Evolutionary conservation across 2,113 vertebrate genomes (phyloP), one percentile per base, ranked within the genome.

Genomic region (Hippolais icterina): DNA sequence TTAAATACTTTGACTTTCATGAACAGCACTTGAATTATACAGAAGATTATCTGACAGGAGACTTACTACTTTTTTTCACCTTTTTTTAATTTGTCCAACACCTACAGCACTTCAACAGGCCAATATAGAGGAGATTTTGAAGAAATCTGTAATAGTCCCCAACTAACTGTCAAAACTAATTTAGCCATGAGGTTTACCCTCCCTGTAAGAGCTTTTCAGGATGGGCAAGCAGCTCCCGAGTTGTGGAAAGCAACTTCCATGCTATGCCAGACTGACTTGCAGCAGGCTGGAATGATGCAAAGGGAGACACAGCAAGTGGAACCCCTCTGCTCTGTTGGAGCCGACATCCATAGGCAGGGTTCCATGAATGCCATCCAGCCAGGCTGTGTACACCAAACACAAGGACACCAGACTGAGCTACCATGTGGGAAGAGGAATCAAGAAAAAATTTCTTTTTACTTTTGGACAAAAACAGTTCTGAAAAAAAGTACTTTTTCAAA

Each of bases 361-460:
- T 56, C 53, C 1, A 3, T 4, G 25, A 42, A 59, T 24, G 33
- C 24, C 35, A 54, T 15, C 56, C 70, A 74, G 39, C 6, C 74
- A 27, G 53, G 31, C 35, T 2, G 1, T 0, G 12, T 5, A 29
- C 53, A 33, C 44, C 35, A 80, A 68, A 89, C 49, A 35, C 0
- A 1, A 66, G 47, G 47, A 31, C 37, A 74, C 17, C 4, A 63
- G 28, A 27, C 39, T 82, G 42, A 82, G 31, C 41, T 66, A 65
- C 37, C 71, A 76, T 3, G 1, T 5, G 21, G 44, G 47, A 90
- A 59, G 8, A 74, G 24, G 21, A 75, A 59, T 31, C 52, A 57
- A 63, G 13, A 68, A 13, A 46, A 82, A 37, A 12, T 46, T 69
- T 54, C 8, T 37, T 70, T 50, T 59, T 16, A 86, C 9, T 7